A percentile compares a stretch with the other conserved stretches of the same genome.
Evolutionary conservation across 2,888 invertebrate species (phyloP).

Genomic region (Drosophila longiperda): DNA sequence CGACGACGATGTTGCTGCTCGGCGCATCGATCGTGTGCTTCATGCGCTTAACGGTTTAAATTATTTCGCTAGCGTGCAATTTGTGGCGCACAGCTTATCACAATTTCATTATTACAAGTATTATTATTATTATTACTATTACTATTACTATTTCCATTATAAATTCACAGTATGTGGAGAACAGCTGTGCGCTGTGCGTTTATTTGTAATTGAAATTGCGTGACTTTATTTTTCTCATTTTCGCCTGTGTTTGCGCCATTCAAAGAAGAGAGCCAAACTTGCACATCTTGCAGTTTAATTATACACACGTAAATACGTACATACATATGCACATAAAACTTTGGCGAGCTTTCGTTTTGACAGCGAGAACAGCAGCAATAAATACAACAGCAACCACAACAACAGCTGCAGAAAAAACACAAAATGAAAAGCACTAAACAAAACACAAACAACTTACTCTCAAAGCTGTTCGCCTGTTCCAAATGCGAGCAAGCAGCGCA

Average conservation of each 20-base stretch:
- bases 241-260: slow-evolving; percentile 29
- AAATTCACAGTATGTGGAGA: slow-evolving; percentile 36
- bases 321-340: slow-evolving; percentile 21
- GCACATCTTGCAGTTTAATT: slow-evolving; percentile 50
- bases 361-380: slow-evolving; percentile 22
- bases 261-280: slow-evolving; percentile 41
- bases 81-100: slow-evolving; percentile 79
- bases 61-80: slow-evolving; percentile 76
- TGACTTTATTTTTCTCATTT: slow-evolving; percentile 77
- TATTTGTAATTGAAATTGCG: slow-evolving; percentile 77
- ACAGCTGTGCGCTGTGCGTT: slow-evolving; percentile 39
- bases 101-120: slow-evolving; percentile 75
- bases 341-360: slow-evolving; percentile 58
- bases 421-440: slow-evolving; percentile 21
- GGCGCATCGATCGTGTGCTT: slow-evolving; percentile 24
- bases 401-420: slow-evolving; percentile 23
- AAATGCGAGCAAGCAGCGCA: slow-evolving; percentile 75
- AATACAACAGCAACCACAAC: background rate
- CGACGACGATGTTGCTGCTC: slow-evolving; percentile 44
- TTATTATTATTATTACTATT: slow-evolving; percentile 58
- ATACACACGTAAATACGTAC: background rate
- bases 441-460: slow-evolving; percentile 20
- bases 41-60: slow-evolving; percentile 72
- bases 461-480: slow-evolving; percentile 64
- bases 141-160: slow-evolving; percentile 34